Evolutionary conservation across 1,140 invertebrate genomes (phyloP).

Genomic region (Pseudomyrmex flavicornis): DNA sequence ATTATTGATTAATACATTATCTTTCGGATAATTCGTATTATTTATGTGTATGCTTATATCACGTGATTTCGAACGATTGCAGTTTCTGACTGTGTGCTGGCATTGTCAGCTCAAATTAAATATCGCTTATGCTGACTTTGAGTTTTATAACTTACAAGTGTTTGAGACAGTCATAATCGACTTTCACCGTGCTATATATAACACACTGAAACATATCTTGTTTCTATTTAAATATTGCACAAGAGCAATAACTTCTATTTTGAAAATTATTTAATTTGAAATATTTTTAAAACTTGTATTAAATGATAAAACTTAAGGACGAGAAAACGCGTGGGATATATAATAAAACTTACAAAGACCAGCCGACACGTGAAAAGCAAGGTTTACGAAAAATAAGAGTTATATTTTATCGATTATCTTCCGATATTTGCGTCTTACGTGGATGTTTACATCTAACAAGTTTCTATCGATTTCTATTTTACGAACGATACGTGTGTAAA

Average conservation of each 20-base stretch:
- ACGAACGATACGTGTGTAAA: background rate
- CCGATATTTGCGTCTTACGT: background rate
- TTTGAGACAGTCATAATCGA: constrained; percentile 1
- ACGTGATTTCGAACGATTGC: too few relatives aligned
- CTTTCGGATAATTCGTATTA: background rate
- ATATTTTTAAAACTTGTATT: background rate
- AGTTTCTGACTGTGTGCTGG: constrained; percentile 9
- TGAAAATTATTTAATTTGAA: background rate
- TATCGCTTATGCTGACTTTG: constrained; percentile 10
- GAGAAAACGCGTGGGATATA: too few relatives aligned
- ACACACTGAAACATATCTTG: background rate
- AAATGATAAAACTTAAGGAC: too few relatives aligned
- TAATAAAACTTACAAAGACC: background rate
- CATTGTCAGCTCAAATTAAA: background rate
- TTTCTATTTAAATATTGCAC: constrained; percentile 16
- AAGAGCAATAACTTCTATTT: background rate
- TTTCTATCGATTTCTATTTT: background rate
- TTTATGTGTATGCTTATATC: too few relatives aligned
- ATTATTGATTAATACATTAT: background rate
- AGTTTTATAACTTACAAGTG: background rate
- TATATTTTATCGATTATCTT: background rate
- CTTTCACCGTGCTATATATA: background rate
- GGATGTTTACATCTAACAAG: background rate
- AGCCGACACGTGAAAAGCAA: too few relatives aligned
- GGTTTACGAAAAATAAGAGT: background rate